Evolutionary conservation across 2,113 vertebrate genomes (phyloP).

Genomic region (Oxyruncus cristatus): DNA sequence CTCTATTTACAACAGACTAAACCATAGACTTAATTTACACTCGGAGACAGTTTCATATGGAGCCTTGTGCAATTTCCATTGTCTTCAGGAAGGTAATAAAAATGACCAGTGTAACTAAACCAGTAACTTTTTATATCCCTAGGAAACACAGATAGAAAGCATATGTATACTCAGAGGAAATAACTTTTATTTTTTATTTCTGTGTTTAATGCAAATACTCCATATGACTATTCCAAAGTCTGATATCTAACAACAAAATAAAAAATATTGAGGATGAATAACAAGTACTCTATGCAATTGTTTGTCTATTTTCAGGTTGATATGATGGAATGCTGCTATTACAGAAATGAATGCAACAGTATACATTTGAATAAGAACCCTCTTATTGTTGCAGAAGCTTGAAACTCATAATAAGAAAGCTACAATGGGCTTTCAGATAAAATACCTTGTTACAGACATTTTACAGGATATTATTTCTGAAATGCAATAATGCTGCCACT

Average conservation of each 20-base stretch:
- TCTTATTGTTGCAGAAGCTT: slow-evolving; percentile 52
- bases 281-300: slow-evolving; percentile 53
- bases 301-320: slow-evolving; percentile 67
- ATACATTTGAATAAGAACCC: slow-evolving; percentile 67
- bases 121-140: not conserved
- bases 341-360: slow-evolving; percentile 47
- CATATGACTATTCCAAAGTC: not conserved
- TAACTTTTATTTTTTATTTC: not conserved
- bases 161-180: not conserved
- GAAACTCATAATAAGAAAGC: slow-evolving; percentile 56
- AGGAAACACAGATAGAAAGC: not conserved
- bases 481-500: slow-evolving; percentile 17
- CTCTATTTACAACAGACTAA: not conserved
- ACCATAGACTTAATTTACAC: not conserved
- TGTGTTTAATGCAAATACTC: not conserved
- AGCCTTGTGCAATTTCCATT: not conserved
- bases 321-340: slow-evolving; percentile 67
- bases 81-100: slow-evolving; percentile 24
- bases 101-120: not conserved
- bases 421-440: slow-evolving; percentile 48
- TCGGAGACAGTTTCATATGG: slow-evolving; percentile 13
- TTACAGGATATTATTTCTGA: slow-evolving; percentile 48
- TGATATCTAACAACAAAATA: slow-evolving; percentile 44
- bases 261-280: slow-evolving; percentile 50
- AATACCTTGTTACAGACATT: slow-evolving; percentile 24